These are phyloP conservation scores for Daubentonia madagascariensis DNA, from an alignment of 2,113 vertebrate species.

Conservation along the genomic window DNA sequence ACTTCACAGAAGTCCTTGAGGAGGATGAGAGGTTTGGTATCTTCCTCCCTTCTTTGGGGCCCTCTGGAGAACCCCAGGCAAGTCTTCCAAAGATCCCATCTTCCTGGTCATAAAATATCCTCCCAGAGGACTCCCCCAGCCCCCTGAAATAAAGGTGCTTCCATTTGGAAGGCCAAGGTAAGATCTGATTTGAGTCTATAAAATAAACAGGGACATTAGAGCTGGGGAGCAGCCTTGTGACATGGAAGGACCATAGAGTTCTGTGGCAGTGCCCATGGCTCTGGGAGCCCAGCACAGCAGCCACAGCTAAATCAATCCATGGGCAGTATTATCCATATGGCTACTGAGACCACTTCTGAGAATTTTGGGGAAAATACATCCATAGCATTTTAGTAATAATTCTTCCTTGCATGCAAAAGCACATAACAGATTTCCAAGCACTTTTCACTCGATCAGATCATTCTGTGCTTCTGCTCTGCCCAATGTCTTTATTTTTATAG, in stretches of 20 bases:
- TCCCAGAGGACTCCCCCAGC: background rate
- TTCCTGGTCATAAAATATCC: background rate
- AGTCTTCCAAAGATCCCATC: background rate
- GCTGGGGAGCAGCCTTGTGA: background rate
- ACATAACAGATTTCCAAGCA: background rate
- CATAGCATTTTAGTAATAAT: background rate
- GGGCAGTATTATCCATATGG: background rate
- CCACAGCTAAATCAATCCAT: background rate
- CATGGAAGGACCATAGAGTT: background rate
- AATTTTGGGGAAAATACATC: background rate
- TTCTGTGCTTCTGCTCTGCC: background rate
- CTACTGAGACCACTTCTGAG: background rate
- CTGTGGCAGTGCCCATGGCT: accelerated
- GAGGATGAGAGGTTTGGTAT: background rate
- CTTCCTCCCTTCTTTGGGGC: background rate
- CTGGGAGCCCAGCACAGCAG: background rate
- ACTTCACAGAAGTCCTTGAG: background rate
- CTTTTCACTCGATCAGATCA: background rate
- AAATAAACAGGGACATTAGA: background rate
- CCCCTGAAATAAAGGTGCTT: background rate
- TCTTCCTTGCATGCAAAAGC: background rate
- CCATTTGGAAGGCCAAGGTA: background rate
- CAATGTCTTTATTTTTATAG: background rate
- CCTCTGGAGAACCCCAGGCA: background rate
- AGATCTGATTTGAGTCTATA: background rate